These are phyloP conservation scores for Megaustenia siamemsis DNA, from an alignment of 2,888 invertebrate genomes.

Conservation along the genomic window DNA sequence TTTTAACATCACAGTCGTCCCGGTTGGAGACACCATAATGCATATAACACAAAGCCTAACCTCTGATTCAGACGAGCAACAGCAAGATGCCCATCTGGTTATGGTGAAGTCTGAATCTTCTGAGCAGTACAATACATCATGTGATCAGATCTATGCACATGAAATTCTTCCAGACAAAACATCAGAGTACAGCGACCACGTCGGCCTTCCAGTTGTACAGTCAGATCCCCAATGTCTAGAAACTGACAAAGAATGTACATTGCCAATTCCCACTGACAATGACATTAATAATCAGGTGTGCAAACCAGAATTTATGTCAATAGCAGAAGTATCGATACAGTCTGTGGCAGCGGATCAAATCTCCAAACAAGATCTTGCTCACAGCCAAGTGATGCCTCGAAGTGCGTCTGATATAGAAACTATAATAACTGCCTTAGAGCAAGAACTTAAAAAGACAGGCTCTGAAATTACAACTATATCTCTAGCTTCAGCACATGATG, in stretches of 20 bases:
- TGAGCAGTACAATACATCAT: neutral
- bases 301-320: neutral
- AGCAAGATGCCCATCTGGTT: neutral
- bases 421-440: conserved; percentile 49
- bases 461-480: conserved; percentile 10
- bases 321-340: neutral
- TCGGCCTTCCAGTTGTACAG: neutral
- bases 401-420: conserved; percentile 53
- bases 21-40: conserved; percentile 28
- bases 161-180: neutral
- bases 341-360: neutral
- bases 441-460: conserved; percentile 47
- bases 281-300: neutral
- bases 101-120: neutral
- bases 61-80: neutral
- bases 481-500: conserved; percentile 1
- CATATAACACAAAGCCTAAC: conserved; percentile 14
- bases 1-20: conserved; percentile 38
- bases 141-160: neutral
- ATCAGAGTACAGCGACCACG: neutral
- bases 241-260: neutral
- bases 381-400: conserved; percentile 15
- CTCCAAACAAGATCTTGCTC: neutral
- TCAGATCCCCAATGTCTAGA: neutral
- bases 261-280: neutral